A percentile compares a stretch with the other conserved stretches of the same genome.
Evolutionary conservation across 2,888 invertebrate genomes (phyloP).

Genomic region (Brassicogethes aeneus): DNA sequence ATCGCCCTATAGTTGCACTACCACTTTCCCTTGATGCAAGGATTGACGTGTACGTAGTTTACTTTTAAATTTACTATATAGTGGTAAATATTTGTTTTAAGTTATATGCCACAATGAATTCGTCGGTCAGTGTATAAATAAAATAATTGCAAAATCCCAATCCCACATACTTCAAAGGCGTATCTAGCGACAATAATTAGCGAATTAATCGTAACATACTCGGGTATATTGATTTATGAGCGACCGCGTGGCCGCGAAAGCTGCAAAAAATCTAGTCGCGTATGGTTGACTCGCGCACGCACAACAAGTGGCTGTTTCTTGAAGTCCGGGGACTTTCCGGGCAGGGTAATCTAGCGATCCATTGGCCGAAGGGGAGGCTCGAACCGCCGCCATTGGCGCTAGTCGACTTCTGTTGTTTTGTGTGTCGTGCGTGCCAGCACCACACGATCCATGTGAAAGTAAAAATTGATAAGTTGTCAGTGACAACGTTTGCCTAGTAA

Average conservation of each 20-base stretch:
- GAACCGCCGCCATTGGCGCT: not conserved
- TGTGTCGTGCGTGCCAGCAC: not conserved
- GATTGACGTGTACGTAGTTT: no score
- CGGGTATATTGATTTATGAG: not conserved
- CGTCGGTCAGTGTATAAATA: no score
- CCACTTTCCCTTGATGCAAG: no score
- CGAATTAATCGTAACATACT: no score
- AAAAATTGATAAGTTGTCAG: not conserved
- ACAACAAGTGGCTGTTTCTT: not conserved
- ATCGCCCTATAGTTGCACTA: no score
- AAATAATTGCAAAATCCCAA: no score
- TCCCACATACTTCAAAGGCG: no score
- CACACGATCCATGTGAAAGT: not conserved
- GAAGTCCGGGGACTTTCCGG: not conserved
- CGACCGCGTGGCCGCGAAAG: not conserved
- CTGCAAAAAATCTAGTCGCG: not conserved
- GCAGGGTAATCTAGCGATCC: not conserved
- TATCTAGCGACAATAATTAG: no score
- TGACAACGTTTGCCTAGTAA: not conserved
- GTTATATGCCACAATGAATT: no score
- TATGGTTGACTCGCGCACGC: not conserved
- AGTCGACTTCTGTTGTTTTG: not conserved
- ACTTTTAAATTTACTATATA: no score
- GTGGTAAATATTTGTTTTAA: no score
- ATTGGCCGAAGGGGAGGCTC: not conserved